phyloP scores from a whole-genome alignment of 2,113 vertebrate genomes.

The Podocnemis expansa region DNA sequence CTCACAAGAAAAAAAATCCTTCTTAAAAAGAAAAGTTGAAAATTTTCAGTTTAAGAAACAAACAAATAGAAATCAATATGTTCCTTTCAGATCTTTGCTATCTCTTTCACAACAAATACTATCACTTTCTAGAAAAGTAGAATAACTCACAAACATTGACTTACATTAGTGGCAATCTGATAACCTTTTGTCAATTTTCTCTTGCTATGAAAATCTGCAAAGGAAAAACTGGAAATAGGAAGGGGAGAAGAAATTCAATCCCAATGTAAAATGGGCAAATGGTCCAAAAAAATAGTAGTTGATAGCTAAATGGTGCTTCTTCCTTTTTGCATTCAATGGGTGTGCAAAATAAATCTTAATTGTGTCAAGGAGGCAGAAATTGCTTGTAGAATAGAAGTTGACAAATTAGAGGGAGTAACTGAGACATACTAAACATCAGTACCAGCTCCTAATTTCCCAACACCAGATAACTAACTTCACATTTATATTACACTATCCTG shows the following conservation, averaged over 20 bases:
- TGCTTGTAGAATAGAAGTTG: neutral
- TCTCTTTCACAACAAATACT: neutral
- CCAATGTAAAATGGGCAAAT: neutral
- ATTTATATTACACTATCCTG: neutral
- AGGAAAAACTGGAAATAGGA: neutral
- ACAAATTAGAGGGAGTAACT: neutral
- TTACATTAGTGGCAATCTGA: neutral
- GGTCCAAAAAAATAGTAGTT: neutral
- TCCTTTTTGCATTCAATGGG: neutral
- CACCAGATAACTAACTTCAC: neutral
- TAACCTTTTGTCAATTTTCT: neutral
- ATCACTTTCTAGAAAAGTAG: neutral
- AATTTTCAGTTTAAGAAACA: neutral
- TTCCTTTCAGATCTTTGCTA: neutral
- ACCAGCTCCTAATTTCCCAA: neutral
- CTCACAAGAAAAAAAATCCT: neutral
- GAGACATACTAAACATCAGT: neutral
- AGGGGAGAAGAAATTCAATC: neutral
- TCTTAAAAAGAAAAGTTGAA: neutral
- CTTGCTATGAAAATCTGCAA: neutral
- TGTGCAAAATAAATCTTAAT: neutral
- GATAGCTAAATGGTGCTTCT: neutral
- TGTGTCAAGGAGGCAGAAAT: neutral
- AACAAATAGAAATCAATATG: neutral
- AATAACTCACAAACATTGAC: neutral